Evolutionary conservation across 2,113 vertebrate species (phyloP).

Genomic region (Scomber colias): DNA sequence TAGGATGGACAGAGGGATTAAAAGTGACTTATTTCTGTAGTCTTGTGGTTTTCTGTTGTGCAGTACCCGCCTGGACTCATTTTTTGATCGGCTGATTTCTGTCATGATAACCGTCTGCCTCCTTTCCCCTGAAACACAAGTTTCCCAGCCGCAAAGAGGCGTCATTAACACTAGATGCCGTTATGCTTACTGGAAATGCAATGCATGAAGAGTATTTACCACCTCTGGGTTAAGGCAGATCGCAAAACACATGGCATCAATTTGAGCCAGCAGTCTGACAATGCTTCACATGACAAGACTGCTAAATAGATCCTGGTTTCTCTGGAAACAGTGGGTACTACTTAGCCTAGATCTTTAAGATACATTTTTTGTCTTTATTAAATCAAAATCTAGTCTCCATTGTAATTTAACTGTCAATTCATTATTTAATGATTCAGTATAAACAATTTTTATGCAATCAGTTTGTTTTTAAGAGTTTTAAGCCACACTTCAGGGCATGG

Average conservation of each 20-base stretch:
- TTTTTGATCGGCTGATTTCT: constrained; percentile 59
- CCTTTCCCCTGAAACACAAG: constrained; percentile 38
- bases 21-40: constrained; percentile 53
- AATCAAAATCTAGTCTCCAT: background rate
- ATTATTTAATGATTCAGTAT: constrained; percentile 1
- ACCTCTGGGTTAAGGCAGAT: constrained; percentile 52
- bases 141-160: constrained; percentile 23
- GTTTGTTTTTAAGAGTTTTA: constrained; percentile 1
- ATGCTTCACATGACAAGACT: constrained; percentile 66
- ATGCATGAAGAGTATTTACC: constrained; percentile 45
- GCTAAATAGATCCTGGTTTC: constrained; percentile 61
- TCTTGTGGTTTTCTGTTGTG: constrained; percentile 63
- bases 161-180: constrained; percentile 59
- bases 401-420: constrained; percentile 3
- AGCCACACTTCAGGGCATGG: background rate
- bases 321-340: constrained; percentile 31
- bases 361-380: constrained; percentile 14
- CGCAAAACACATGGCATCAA: constrained; percentile 77
- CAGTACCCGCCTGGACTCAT: constrained; percentile 29
- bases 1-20: constrained; percentile 60
- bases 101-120: constrained; percentile 35
- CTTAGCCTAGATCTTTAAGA: constrained; percentile 33
- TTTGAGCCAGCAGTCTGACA: constrained; percentile 67
- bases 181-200: constrained; percentile 41
- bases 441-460: background rate